Evolutionary conservation across 2,888 invertebrate genomes (phyloP).

Genomic region (Leptinotarsa tumamoca): DNA sequence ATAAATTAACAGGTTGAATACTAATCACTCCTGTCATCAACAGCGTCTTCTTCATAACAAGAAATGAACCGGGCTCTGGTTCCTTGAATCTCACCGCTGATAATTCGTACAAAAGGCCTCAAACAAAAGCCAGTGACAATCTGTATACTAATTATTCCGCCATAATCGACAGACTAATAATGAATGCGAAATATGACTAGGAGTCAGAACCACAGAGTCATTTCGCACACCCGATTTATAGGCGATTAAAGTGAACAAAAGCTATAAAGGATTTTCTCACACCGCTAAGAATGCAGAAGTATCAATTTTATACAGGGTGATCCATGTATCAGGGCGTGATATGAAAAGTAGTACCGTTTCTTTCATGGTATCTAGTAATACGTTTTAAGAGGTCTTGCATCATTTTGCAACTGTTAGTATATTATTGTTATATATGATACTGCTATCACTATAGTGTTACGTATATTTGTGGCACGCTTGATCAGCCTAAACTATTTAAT

Average conservation of each 20-base stretch:
- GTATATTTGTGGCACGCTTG: too few species aligned
- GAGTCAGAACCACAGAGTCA: constrained; percentile 14
- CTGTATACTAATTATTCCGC: constrained; percentile 2
- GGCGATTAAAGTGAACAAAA: constrained; percentile 13
- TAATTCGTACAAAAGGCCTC: constrained; percentile 14
- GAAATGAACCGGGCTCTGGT: constrained; percentile 9
- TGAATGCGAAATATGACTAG: constrained; percentile 16
- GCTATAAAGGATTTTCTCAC: not conserved
- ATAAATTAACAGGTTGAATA: not conserved
- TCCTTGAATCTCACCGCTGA: constrained; percentile 17
- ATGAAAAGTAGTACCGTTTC: too few species aligned
- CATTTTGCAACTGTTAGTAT: too few species aligned
- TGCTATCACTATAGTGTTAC: too few species aligned
- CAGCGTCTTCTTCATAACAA: not conserved
- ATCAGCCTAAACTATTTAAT: too few species aligned
- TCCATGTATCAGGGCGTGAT: not conserved
- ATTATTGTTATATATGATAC: too few species aligned
- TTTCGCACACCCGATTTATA: not conserved
- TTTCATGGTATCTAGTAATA: too few species aligned
- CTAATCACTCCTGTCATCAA: constrained; percentile 1
- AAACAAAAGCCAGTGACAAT: constrained; percentile 20
- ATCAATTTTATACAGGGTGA: not conserved
- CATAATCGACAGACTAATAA: constrained; percentile 2
- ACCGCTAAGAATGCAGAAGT: not conserved
- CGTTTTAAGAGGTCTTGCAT: too few species aligned